Evolutionary conservation across 2,888 invertebrate genomes (phyloP).

Genomic region (Schrankia costaestrigalis): DNA sequence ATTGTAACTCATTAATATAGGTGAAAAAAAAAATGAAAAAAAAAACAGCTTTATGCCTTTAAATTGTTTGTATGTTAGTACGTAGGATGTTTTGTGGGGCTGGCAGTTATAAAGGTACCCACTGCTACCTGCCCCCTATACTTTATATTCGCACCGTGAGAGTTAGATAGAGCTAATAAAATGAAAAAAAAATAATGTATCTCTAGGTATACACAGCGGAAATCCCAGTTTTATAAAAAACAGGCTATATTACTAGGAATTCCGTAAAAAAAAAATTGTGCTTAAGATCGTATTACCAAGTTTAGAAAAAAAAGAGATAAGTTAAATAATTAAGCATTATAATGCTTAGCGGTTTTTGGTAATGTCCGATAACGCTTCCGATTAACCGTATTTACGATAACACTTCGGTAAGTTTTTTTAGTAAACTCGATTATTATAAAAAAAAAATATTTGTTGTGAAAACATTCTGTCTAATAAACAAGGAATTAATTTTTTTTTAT

Average conservation of each 20-base stretch:
- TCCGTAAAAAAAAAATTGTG: slow-evolving; percentile 55
- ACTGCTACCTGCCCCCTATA: slow-evolving; percentile 53
- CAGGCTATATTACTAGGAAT: slow-evolving; percentile 35
- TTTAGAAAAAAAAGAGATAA: slow-evolving; percentile 52
- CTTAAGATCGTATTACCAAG: slow-evolving; percentile 67
- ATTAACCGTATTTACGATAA: slow-evolving; percentile 33
- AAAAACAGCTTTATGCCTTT: slow-evolving; percentile 77
- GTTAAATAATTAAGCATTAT: slow-evolving; percentile 43
- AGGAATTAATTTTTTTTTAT: slow-evolving; percentile 37
- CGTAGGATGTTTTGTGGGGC: slow-evolving; percentile 61
- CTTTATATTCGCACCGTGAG: slow-evolving; percentile 70
- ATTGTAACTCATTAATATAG: slow-evolving; percentile 74
- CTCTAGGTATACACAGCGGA: slow-evolving; percentile 48
- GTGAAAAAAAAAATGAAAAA: slow-evolving; percentile 60
- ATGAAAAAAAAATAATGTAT: slow-evolving; percentile 50
- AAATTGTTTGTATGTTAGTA: slow-evolving; percentile 74
- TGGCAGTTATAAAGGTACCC: slow-evolving; percentile 60
- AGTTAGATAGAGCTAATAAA: slow-evolving; percentile 71
- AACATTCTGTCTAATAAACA: slow-evolving; percentile 18
- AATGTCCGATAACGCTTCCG: slow-evolving; percentile 61
- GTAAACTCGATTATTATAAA: slow-evolving; percentile 37
- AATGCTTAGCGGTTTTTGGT: slow-evolving; percentile 61
- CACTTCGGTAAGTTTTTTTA: slow-evolving; percentile 43
- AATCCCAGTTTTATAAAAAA: slow-evolving; percentile 38
- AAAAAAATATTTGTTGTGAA: slow-evolving; percentile 31